Conservation (phyloP, 2,888 invertebrate genomes). For the Strigamia crassipes region DNA sequence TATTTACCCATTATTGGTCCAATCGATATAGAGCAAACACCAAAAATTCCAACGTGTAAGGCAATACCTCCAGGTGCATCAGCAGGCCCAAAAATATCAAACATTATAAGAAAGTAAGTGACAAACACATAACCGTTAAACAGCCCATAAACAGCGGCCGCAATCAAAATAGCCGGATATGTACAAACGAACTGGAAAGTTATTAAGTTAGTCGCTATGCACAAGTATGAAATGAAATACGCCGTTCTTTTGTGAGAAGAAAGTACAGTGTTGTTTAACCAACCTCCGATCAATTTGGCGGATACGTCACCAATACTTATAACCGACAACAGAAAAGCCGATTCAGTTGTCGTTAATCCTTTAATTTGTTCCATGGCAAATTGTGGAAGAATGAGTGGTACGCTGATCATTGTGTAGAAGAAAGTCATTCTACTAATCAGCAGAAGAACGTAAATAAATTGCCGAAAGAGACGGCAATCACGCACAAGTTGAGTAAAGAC, state of each 20-base stretch:
- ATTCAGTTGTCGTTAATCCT: background rate
- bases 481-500: background rate
- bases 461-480: background rate
- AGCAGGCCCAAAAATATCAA: background rate
- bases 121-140: background rate
- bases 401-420: background rate
- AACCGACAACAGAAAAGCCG: background rate
- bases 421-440: background rate
- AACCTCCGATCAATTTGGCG: background rate
- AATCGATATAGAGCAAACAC: background rate
- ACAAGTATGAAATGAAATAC: background rate
- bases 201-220: background rate
- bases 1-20: background rate
- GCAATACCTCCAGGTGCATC: background rate
- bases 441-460: background rate
- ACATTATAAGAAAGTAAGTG: background rate
- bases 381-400: background rate
- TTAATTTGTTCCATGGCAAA: background rate
- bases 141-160: background rate
- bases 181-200: background rate
- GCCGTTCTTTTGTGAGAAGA: background rate
- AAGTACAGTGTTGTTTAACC: background rate
- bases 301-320: background rate
- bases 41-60: background rate
- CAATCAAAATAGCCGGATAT: background rate